Conservation (phyloP, 2,113 vertebrate genomes). For the Cololabis saira region DNA sequence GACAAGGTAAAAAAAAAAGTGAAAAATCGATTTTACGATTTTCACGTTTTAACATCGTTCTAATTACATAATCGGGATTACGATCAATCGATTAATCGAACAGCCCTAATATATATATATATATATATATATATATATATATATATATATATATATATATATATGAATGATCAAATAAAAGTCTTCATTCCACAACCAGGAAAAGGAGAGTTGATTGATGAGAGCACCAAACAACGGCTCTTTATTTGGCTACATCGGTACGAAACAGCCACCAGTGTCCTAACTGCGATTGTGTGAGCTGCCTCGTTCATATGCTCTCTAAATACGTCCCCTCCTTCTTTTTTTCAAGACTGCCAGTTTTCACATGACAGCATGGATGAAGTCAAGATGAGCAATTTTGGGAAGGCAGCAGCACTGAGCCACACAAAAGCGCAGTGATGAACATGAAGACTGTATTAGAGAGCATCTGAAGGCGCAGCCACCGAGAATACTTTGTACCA, state of each 20-base stretch:
- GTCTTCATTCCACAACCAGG: conserved; percentile 46
- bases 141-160: too few species aligned
- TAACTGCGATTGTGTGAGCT: conserved; percentile 5
- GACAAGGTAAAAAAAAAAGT: too few species aligned
- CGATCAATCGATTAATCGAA: too few species aligned
- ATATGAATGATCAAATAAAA: neutral
- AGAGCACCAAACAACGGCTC: conserved; percentile 22
- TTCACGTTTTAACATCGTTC: too few species aligned
- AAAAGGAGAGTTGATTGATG: conserved; percentile 22
- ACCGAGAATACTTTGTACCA: conserved; percentile 35
- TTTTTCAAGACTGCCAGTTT: neutral
- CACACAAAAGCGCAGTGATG: conserved; percentile 7
- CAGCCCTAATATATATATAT: too few species aligned
- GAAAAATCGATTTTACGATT: too few species aligned
- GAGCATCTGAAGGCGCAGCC: conserved; percentile 47
- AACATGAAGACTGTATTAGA: conserved; percentile 33
- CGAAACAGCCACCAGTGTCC: conserved; percentile 24
- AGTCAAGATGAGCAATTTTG: conserved; percentile 38
- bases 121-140: too few species aligned
- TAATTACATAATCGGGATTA: too few species aligned
- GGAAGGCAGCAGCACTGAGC: conserved; percentile 13
- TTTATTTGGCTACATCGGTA: conserved; percentile 16
- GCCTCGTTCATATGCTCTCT: conserved; percentile 51
- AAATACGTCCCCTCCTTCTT: conserved; percentile 19
- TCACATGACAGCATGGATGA: conserved; percentile 15